Conservation (phyloP, 2,797 vertebrate genomes). For the Bovichtus diacanthus region DNA sequence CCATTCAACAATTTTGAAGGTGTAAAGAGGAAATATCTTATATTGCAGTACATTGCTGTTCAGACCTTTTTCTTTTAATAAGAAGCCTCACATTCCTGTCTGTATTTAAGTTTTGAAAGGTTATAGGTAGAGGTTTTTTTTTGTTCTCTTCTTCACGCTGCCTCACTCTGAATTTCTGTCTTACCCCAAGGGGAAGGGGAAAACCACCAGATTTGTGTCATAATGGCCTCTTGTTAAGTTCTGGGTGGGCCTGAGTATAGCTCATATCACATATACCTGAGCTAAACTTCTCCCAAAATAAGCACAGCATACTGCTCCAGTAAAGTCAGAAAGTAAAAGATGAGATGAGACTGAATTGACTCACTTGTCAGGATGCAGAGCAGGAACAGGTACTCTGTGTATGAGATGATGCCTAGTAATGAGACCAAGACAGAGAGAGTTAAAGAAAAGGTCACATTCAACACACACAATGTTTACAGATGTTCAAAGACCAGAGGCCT, state of each 20-base stretch:
- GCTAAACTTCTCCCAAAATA: slow-evolving; percentile 14
- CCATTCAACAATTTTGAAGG: not conserved
- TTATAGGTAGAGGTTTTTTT: not conserved
- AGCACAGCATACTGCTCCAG: not conserved
- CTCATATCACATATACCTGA: not conserved
- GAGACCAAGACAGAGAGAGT: slow-evolving; percentile 60
- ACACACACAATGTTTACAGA: slow-evolving; percentile 27
- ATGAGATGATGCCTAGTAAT: slow-evolving; percentile 94
- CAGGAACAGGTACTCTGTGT: slow-evolving; percentile 98
- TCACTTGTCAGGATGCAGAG: slow-evolving; percentile 99
- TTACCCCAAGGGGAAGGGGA: slow-evolving; percentile 22
- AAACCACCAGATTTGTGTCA: slow-evolving; percentile 36
- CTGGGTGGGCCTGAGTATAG: slow-evolving; percentile 26
- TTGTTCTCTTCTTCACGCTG: not conserved
- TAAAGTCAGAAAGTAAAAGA: not conserved
- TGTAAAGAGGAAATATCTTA: not conserved
- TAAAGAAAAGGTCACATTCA: slow-evolving; percentile 61
- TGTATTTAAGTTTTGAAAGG: slow-evolving; percentile 22
- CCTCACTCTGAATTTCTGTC: slow-evolving; percentile 12
- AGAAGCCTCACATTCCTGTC: slow-evolving; percentile 13
- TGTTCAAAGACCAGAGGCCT: too few relatives aligned
- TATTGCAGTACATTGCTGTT: not conserved
- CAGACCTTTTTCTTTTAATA: not conserved
- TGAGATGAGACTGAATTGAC: slow-evolving; percentile 66
- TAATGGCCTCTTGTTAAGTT: slow-evolving; percentile 32